Evolutionary conservation across 2,797 vertebrate genomes (phyloP), one percentile per base, ranked within the genome.

Genomic region (Trachurus trachurus): DNA sequence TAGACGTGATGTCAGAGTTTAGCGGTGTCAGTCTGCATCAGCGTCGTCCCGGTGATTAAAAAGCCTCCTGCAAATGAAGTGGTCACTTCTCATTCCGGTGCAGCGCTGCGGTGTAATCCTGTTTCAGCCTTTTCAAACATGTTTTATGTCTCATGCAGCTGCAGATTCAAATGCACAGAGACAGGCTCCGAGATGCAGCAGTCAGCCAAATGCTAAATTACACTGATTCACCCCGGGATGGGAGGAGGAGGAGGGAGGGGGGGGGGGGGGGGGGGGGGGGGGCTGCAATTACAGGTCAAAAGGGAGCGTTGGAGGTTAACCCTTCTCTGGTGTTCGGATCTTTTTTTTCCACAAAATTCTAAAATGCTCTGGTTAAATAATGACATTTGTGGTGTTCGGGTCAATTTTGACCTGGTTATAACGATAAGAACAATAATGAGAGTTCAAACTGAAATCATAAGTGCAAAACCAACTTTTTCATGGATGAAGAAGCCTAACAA

Each of bases 201-300:
- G 45, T 60, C 60, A 81, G 59, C 47, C 58, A 80, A 72, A 86
- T 68, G 47, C 66, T 66, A 61, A 86, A 73, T 72, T 62, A 66
- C 50, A 72, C 67, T 52, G 59, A 81, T 86, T 78, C 71, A 66
- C 65, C 81, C 13, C 9, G 66, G 29, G 67, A 34, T 26, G 26
- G n/a, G n/a, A n/a, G n/a, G n/a, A n/a, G n/a, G n/a, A n/a, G n/a
- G n/a, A 26, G 26, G 26, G 26, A 1, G 26, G 1, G 26, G 26
- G 26, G 26, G 26, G 26, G 6, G 31, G 31, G 4, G 5, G 31
- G 5, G 31, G 31, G 4, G 1, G 31, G 34, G 61, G 50, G 5
- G 11, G 37, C 17, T 67, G 78, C 68, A 86, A 78, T 85, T 83
- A 80, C 76, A 80, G 69, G 84, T 83, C 70, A 83, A n/a, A n/a